Evolutionary conservation across 2,113 vertebrate genomes (phyloP), one percentile per base, ranked within the genome.

Genomic region (Leucoraja erinaceus): DNA sequence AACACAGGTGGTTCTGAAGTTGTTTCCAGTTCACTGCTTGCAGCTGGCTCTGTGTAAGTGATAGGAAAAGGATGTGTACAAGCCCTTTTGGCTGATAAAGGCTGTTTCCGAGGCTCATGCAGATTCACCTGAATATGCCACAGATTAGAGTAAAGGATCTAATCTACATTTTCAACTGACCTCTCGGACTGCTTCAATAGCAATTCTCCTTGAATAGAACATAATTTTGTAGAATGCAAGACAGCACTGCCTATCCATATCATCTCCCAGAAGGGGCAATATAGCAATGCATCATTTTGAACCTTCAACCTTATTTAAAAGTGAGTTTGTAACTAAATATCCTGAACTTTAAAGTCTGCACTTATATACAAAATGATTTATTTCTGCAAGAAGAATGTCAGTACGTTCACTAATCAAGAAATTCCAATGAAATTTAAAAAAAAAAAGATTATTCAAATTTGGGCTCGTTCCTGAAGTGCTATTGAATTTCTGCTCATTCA

Each of bases 1-100:
- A 66, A 63, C 83, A 88, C n/a, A 63, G 59, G 14, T 88, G 83
- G 83, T 4, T 88, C 83, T 63, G 83, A 88, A 28, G 79, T 83
- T 83, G 79, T 56, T 83, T 47, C 59, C 83, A 88, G 28, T 88
- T 88, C n/a, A n/a, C 31, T 31, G 59, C 59, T 14, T 63, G 83
- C 83, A 86, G 83, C 83, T 86, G 83, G 12, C 12, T 66, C n/a
- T 63, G 54, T 47, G 25, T 22, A 59, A 83, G 79, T 28, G 9
- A 54, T 25, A 56, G 79, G 79, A 56, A 22, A 83, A 59, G 54
- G 79, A 56, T 8, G 18, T 83, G 47, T 56, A 83, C 22, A 59
- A 28, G 20, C 22, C 47, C 79, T 83, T 59, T 0, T 47, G 54
- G 56, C 79, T 28, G 25, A 9, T 59, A 56, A 25, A 83, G 54